Evolutionary conservation across 2,888 invertebrate genomes (phyloP).

Genomic region (Elegia similella): DNA sequence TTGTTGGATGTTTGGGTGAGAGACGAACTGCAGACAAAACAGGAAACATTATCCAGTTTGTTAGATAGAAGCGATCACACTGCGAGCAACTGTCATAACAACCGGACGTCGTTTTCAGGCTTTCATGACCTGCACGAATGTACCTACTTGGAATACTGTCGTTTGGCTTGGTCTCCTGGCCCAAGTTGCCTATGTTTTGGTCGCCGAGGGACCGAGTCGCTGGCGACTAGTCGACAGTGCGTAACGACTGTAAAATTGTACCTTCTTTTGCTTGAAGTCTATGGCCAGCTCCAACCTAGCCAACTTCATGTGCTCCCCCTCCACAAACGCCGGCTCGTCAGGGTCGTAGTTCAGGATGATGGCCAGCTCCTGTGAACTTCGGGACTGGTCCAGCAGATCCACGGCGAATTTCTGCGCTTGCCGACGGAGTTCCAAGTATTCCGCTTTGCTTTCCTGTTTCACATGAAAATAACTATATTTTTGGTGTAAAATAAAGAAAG

Average conservation of each 20-base stretch:
- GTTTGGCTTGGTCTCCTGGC: too few relatives aligned
- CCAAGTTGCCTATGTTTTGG: too few relatives aligned
- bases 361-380: slow-evolving; percentile 95
- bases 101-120: too few relatives aligned
- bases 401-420: slow-evolving; percentile 96
- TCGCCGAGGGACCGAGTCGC: too few relatives aligned
- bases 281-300: slow-evolving; percentile 94
- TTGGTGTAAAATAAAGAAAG: background rate
- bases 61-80: too few relatives aligned
- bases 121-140: too few relatives aligned
- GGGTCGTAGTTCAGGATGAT: slow-evolving; percentile 96
- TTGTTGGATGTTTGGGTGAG: slow-evolving; percentile 98
- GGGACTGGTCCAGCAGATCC: slow-evolving; percentile 93
- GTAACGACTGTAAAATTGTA: too few relatives aligned
- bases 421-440: slow-evolving; percentile 92
- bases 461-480: too few relatives aligned
- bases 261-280: slow-evolving; percentile 96
- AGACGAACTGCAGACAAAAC: slow-evolving; percentile 86
- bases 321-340: slow-evolving; percentile 85
- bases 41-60: too few relatives aligned
- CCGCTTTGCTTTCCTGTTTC: slow-evolving; percentile 90
- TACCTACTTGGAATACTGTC: too few relatives aligned
- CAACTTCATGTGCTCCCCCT: slow-evolving; percentile 92
- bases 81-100: too few relatives aligned
- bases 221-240: too few relatives aligned